These are phyloP conservation scores for Drosophila neotestacea DNA, from an alignment of 2,888 invertebrate species.

Conservation along the genomic window DNA sequence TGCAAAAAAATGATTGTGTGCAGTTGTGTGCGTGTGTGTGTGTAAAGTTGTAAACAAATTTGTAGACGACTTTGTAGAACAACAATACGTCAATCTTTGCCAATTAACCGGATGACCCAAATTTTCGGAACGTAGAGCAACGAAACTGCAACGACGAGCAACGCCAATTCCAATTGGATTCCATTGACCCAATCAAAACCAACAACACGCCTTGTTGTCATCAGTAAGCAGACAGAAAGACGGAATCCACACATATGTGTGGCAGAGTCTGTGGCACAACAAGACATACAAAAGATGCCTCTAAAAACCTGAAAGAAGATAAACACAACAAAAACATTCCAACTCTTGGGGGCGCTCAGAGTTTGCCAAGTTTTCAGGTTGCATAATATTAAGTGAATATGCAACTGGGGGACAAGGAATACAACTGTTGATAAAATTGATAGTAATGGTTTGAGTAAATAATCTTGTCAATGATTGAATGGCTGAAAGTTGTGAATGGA, in stretches of 20 bases:
- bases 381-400: constrained; percentile 46
- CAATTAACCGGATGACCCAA: constrained; percentile 78
- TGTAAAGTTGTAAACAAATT: constrained; percentile 63
- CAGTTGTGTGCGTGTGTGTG: constrained; percentile 9
- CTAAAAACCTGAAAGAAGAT: constrained; percentile 63
- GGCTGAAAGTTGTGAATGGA: constrained; percentile 12
- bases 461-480: constrained; percentile 6
- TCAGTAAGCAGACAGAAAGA: constrained; percentile 27
- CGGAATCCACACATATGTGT: constrained; percentile 12
- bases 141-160: constrained; percentile 57
- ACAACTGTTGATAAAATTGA: constrained; percentile 27
- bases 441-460: constrained; percentile 27
- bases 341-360: constrained; percentile 38
- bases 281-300: constrained; percentile 54
- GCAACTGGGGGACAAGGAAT: constrained; percentile 27
- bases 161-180: constrained; percentile 69
- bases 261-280: constrained; percentile 23
- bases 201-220: constrained; percentile 42
- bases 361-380: constrained; percentile 47
- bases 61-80: constrained; percentile 67
- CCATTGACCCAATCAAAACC: constrained; percentile 79
- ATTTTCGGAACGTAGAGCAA: constrained; percentile 51
- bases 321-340: constrained; percentile 44
- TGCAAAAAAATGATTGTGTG: constrained; percentile 43
- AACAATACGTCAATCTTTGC: constrained; percentile 81